phyloP scores from a whole-genome alignment of 2,888 invertebrate species.

The Eilema griseolum region DNA sequence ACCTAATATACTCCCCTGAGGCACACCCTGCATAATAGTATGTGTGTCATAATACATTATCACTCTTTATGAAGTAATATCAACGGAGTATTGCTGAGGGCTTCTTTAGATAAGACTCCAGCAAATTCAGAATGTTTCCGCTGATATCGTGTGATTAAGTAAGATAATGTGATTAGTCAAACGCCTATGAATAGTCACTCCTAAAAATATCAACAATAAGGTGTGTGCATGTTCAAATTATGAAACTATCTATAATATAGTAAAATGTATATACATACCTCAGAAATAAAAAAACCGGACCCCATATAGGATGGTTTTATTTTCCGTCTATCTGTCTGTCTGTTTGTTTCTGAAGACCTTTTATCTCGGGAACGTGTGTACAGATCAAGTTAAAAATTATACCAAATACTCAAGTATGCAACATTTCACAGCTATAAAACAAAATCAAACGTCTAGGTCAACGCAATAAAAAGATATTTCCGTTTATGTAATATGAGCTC shows the following conservation, averaged over 20 bases:
- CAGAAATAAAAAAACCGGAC: too few relatives aligned
- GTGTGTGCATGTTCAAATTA: background rate
- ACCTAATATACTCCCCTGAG: slow-evolving; percentile 1
- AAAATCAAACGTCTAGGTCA: too few relatives aligned
- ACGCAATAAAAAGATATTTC: too few relatives aligned
- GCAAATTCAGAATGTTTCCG: background rate
- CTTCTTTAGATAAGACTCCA: background rate
- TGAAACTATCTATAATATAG: background rate
- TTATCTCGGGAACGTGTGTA: too few relatives aligned
- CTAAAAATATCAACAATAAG: background rate
- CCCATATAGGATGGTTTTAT: too few relatives aligned
- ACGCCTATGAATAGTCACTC: background rate
- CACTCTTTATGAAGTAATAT: background rate
- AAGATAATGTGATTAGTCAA: background rate
- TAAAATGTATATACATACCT: background rate
- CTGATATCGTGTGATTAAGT: background rate
- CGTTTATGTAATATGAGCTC: too few relatives aligned
- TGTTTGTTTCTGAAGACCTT: too few relatives aligned
- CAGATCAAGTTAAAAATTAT: too few relatives aligned
- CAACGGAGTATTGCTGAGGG: background rate
- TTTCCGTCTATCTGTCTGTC: too few relatives aligned
- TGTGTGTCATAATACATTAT: background rate
- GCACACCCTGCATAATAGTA: background rate
- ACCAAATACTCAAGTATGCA: too few relatives aligned
- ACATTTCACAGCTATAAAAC: too few relatives aligned